These are phyloP conservation scores for Galeruca laticollis DNA, from an alignment of 2,888 invertebrate genomes.

Conservation along the genomic window DNA sequence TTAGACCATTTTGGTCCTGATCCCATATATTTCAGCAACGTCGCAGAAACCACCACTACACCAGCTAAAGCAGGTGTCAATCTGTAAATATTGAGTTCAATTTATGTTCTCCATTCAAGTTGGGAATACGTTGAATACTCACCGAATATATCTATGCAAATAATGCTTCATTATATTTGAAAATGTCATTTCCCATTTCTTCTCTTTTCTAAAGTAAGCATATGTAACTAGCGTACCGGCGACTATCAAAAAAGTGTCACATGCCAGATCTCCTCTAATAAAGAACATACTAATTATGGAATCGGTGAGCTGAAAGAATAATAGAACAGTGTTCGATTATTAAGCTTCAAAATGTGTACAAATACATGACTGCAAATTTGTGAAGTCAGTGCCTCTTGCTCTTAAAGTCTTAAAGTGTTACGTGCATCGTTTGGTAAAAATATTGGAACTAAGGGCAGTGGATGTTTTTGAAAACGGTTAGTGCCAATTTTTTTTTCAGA, in stretches of 20 bases:
- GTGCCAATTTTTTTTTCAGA: no score
- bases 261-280: conserved; percentile 51
- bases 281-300: conserved; percentile 23
- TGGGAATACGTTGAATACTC: conserved; percentile 15
- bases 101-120: no score
- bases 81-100: no score
- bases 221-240: conserved; percentile 72
- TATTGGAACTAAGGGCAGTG: no score
- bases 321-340: no score
- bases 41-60: conserved; percentile 65
- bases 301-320: conserved; percentile 26
- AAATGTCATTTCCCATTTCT: not conserved
- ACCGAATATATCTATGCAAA: conserved; percentile 34
- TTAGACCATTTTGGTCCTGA: conserved; percentile 68
- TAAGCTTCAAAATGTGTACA: no score
- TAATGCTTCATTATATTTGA: conserved; percentile 22
- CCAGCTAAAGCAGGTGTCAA: conserved; percentile 68
- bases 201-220: conserved; percentile 59
- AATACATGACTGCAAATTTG: no score
- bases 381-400: no score
- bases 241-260: conserved; percentile 75
- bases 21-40: conserved; percentile 66
- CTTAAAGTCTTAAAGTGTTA: no score
- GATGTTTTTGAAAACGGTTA: no score
- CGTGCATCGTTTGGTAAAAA: no score